phyloP scores from a whole-genome alignment of 2,113 vertebrate genomes.

The Sinocyclocheilus grahami region DNA sequence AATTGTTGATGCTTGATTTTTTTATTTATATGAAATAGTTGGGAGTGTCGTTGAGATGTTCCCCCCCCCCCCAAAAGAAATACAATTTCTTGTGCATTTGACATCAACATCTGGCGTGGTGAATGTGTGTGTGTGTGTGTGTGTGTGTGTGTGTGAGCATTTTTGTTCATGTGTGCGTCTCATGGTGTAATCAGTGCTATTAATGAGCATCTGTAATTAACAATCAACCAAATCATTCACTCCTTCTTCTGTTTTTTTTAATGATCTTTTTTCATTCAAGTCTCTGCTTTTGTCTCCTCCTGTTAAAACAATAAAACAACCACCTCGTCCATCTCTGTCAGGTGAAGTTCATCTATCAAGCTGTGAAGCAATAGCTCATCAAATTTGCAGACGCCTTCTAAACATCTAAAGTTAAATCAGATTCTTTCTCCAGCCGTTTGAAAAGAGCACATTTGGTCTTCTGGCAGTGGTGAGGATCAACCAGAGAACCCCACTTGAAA shows the following conservation, averaged over 20 bases:
- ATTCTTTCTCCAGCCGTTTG: not conserved
- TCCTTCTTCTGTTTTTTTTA: not conserved
- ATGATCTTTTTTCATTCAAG: too few species aligned
- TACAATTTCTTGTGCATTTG: not conserved
- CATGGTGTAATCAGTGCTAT: not conserved
- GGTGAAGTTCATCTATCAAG: slow-evolving; percentile 17
- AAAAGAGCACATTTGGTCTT: slow-evolving; percentile 6
- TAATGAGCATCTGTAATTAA: not conserved
- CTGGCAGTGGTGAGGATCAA: not conserved
- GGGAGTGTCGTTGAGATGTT: not conserved
- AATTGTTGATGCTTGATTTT: not conserved
- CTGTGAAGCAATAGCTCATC: slow-evolving; percentile 5
- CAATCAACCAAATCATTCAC: not conserved
- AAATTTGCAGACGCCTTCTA: not conserved
- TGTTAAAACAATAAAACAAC: not conserved
- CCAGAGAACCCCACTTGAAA: slow-evolving; percentile 12
- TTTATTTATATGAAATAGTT: not conserved
- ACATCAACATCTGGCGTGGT: not conserved
- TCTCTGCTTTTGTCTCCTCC: not conserved
- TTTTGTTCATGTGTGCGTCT: too few species aligned
- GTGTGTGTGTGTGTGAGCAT: not conserved
- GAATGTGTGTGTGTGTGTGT: not conserved
- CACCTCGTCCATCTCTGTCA: not conserved
- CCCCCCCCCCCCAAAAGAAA: not conserved
- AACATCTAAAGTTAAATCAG: not conserved